Base-by-base conservation (phyloP, 2,113 vertebrate species). In the Formicarius rufipectus region DNA sequence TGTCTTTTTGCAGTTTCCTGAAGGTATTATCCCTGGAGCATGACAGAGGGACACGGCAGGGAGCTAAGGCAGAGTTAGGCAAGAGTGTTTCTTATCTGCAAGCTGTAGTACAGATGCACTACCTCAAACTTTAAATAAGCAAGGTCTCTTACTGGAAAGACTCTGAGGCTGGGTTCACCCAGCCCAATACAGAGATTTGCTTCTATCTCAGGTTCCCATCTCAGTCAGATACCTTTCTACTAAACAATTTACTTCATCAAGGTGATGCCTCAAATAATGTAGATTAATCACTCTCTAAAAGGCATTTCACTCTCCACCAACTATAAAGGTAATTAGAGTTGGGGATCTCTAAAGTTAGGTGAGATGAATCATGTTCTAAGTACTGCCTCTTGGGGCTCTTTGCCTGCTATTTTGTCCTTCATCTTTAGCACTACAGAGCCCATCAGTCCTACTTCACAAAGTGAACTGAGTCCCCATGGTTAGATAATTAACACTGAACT, bases 401-500 rank as follows among this genome's bases (percentile, higher is more conserved):
- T 52, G 64, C 30, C 60, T 28, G 17, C 49, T 84, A 50, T 78
- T 84, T 56, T 92, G 83, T 64, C 58, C 89, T 93, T 95, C 87
- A 82, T 78, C 81, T 79, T 77, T 45, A 28, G 75, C 71, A 50
- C 42, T 56, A n/a, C 80, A 72, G 39, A 84, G 91, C 64, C 85
- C 91, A 91, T 97, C 95, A 94, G 79, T 95, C 90, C 94, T 94
- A 66, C 45, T 89, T 90, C 52, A 55, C 68, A 63, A 84, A 93
- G 83, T 84, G 80, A 75, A 52, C 92, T 59, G 72, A 95, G 76
- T 94, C 72, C 86, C 86, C 77, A 67, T 63, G 55, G 92, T 78
- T 81, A 87, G 79, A 81, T 68, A 95, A 96, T 95, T 96, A 96
- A 92, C 83, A 89, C 81, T 73, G 72, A 90, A 74, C 92, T 95